phyloP scores from a whole-genome alignment of 2,113 vertebrate genomes.

The Syngnathus floridae region DNA sequence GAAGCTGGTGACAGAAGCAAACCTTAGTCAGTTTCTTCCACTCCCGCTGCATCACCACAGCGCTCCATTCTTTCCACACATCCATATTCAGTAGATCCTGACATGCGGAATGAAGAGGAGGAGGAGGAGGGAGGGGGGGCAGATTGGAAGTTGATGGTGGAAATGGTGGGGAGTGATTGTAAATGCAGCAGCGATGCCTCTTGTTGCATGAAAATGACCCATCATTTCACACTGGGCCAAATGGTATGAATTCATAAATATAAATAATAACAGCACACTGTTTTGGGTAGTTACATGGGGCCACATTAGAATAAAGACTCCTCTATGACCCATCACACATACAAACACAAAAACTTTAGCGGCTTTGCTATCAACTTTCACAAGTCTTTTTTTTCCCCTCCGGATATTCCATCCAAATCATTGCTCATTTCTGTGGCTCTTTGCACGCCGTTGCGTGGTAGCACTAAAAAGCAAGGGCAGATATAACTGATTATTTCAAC shows the following conservation, averaged over 20 bases:
- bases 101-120: slow-evolving; percentile 58
- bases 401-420: slow-evolving; percentile 8
- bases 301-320: slow-evolving; percentile 60
- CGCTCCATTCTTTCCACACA: slow-evolving; percentile 36
- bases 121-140: slow-evolving; percentile 15
- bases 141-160: slow-evolving; percentile 16
- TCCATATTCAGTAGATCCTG: slow-evolving; percentile 73
- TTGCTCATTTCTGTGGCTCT: slow-evolving; percentile 29
- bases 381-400: slow-evolving; percentile 4
- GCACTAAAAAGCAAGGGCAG: slow-evolving; percentile 38
- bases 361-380: slow-evolving; percentile 44
- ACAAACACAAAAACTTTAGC: slow-evolving; percentile 9
- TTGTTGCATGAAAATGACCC: slow-evolving; percentile 77
- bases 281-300: slow-evolving; percentile 60
- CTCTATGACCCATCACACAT: slow-evolving; percentile 37
- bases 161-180: slow-evolving; percentile 53
- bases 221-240: slow-evolving; percentile 77
- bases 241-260: slow-evolving; percentile 80
- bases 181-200: slow-evolving; percentile 77
- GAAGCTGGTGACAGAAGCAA: slow-evolving; percentile 66
- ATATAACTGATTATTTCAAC: slow-evolving; percentile 61
- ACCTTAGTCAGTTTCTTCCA: slow-evolving; percentile 34
- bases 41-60: slow-evolving; percentile 12
- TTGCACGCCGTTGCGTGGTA: not conserved
- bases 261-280: slow-evolving; percentile 73